Base-by-base conservation (phyloP, 1,140 invertebrate species). In the Zaprionus kolodkinae region DNA sequence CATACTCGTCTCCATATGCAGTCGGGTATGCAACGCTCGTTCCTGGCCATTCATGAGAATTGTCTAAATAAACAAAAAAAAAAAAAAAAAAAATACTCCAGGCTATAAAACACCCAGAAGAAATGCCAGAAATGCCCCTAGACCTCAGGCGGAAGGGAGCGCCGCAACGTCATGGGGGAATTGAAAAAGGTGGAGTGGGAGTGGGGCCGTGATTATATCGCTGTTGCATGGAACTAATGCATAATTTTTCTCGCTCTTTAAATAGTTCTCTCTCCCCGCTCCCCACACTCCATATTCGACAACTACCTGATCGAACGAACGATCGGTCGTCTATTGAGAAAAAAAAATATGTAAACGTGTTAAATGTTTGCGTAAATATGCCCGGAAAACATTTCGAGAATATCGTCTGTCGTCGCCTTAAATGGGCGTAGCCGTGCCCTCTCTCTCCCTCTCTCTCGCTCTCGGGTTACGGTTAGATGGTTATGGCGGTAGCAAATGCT, bases 281-380 rank as follows among this genome's bases (percentile, higher is more conserved):
- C 12, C 1, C 21, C 21, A 21, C 21, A 21, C 21, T 21, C 21
- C 21, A 2, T 30, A 10, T 40, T 43, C 40, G 15, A 70, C 73
- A 66, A 76, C 74, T 87, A 75, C 72, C 83, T 77, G 72, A 45
- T 9, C 55, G 33, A 6, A 25, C 25, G 25, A 40, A 54, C 56
- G 55, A 25, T 21, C 21, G 21, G n/a, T n/a, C n/a, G n/a, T n/a
- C 52, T 35, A 13, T 45, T 57, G 45, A 13, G 57, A 66, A 21
- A 21, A 21, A 21, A 21, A 21, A 21, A 2, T 1, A 66, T 56
- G 54, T 66, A 83, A 80, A 91, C 87, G 77, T 91, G 89, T 91
- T 91, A 91, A 91, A 86, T 82, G 82, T 86, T 90, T 87, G 83
- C 79, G 75, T 79, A 91, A 91, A 91, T 79, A 91, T 56, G 52